phyloP scores from a whole-genome alignment of 2,888 invertebrate genomes.

The Steinernema carpocapsae region DNA sequence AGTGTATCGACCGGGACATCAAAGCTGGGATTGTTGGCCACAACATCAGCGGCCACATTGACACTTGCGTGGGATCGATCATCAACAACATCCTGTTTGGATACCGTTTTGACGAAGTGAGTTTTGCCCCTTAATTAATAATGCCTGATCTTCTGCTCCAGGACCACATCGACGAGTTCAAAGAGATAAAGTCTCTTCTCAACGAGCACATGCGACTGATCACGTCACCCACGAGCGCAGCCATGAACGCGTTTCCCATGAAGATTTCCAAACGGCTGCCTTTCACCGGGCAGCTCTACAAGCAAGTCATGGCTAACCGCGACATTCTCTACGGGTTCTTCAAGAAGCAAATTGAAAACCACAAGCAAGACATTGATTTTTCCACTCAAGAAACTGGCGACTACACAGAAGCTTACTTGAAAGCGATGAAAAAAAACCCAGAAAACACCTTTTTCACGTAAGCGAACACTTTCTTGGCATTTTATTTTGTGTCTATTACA shows the following conservation, averaged over 20 bases:
- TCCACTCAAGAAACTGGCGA: constrained; percentile 36
- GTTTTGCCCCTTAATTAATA: no score
- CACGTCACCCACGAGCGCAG: neutral
- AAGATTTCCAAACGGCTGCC: neutral
- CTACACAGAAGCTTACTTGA: constrained; percentile 46
- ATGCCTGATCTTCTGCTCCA: neutral
- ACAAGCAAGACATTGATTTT: constrained; percentile 42
- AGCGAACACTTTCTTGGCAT: neutral
- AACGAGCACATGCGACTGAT: constrained; percentile 1
- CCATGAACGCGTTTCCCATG: constrained; percentile 11
- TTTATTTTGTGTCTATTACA: neutral
- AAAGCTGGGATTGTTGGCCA: neutral
- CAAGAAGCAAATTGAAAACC: constrained; percentile 46
- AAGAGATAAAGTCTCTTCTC: neutral
- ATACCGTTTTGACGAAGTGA: constrained; percentile 22
- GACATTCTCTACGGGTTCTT: constrained; percentile 46
- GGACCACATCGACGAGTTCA: constrained; percentile 1
- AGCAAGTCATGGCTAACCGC: constrained; percentile 20
- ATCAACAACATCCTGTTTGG: constrained; percentile 42
- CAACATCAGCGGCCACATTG: constrained; percentile 32
- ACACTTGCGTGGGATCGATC: constrained; percentile 42
- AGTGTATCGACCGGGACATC: constrained; percentile 38
- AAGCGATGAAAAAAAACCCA: constrained; percentile 44
- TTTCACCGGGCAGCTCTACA: neutral
- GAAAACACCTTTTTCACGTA: neutral